Evolutionary conservation across 2,113 vertebrate genomes (phyloP).

Genomic region (Grammomys surdaster): DNA sequence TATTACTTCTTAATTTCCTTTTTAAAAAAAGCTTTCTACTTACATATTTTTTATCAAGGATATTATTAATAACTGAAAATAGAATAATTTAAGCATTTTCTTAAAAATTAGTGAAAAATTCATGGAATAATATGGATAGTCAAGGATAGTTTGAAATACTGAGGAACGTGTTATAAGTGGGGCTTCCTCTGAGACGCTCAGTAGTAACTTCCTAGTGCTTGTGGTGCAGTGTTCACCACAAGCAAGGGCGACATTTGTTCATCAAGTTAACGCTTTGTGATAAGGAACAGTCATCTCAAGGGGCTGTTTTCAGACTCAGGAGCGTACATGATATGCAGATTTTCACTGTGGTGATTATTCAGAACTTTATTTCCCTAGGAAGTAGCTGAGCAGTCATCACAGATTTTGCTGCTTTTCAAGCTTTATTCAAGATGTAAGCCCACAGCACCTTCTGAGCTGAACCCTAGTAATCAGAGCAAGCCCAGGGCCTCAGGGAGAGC

Average conservation of each 20-base stretch:
- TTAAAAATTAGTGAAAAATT: conserved; percentile 25
- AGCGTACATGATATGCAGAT: not conserved
- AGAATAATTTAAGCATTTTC: conserved; percentile 17
- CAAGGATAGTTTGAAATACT: not conserved
- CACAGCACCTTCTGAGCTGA: not conserved
- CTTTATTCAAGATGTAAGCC: not conserved
- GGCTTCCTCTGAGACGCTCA: not conserved
- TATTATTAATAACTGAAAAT: not conserved
- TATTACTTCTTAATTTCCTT: not conserved
- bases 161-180: not conserved
- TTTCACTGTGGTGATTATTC: not conserved
- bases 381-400: not conserved
- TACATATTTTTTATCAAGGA: not conserved
- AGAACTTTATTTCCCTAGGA: not conserved
- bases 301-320: not conserved
- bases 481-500: no score
- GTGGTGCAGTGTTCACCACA: not conserved
- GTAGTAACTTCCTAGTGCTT: not conserved
- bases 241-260: not conserved
- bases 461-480: not conserved
- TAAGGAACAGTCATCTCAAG: not conserved
- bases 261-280: not conserved
- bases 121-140: not conserved
- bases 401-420: not conserved
- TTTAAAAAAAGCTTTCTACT: not conserved